These are phyloP conservation scores for Meloe dianella DNA, from an alignment of 2,888 invertebrate genomes.

Conservation along the genomic window DNA sequence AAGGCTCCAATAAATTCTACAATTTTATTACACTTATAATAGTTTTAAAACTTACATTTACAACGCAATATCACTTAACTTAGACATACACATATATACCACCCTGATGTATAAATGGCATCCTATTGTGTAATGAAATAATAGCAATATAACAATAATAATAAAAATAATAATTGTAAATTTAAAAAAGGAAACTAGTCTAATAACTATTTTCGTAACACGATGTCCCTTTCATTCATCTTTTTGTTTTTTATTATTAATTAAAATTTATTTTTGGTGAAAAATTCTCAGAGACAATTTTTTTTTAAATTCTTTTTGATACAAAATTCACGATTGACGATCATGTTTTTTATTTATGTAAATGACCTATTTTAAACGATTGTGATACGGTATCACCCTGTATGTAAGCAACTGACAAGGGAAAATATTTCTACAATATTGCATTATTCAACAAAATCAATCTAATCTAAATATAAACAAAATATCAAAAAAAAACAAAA, in stretches of 20 bases:
- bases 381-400: slow-evolving; percentile 33
- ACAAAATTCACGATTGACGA: slow-evolving; percentile 32
- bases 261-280: not conserved
- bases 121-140: slow-evolving; percentile 22
- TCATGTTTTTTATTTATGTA: slow-evolving; percentile 24
- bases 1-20: slow-evolving; percentile 26
- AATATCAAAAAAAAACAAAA: not conserved
- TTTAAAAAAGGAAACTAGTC: not conserved
- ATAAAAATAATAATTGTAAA: not conserved
- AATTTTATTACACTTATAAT: slow-evolving; percentile 36
- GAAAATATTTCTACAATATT: slow-evolving; percentile 25
- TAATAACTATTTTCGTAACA: not conserved
- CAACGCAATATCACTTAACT: slow-evolving; percentile 32
- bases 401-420: slow-evolving; percentile 29
- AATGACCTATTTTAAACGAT: slow-evolving; percentile 30
- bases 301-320: slow-evolving; percentile 25
- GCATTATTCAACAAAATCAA: slow-evolving; percentile 10
- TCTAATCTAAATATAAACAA: not conserved
- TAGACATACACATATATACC: slow-evolving; percentile 30
- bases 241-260: not conserved
- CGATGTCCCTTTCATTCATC: not conserved
- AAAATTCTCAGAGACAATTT: slow-evolving; percentile 3
- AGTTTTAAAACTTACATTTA: slow-evolving; percentile 33
- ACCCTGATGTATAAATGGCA: slow-evolving; percentile 28
- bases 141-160: slow-evolving; percentile 27